phyloP scores from a whole-genome alignment of 2,888 invertebrate genomes.

The Palloptera scutellata region DNA sequence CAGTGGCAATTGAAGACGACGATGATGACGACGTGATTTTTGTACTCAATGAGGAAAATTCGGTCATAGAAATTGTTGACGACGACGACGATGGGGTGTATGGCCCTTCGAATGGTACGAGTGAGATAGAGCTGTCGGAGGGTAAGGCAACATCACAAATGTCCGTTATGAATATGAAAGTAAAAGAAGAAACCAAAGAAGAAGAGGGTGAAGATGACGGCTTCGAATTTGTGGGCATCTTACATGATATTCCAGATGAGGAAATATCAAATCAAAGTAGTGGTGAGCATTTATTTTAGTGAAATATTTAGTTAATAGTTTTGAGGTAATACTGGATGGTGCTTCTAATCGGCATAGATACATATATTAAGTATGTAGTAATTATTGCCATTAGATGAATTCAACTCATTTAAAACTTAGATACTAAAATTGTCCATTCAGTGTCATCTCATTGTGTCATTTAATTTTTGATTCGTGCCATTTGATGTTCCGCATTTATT shows the following conservation, averaged over 20 bases:
- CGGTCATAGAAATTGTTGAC: slow-evolving; percentile 68
- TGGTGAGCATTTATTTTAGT: slow-evolving; percentile 46
- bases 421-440: too few relatives aligned
- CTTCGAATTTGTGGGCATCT: slow-evolving; percentile 64
- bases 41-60: slow-evolving; percentile 72
- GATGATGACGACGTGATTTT: slow-evolving; percentile 77
- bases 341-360: neutral
- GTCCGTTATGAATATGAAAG: slow-evolving; percentile 66
- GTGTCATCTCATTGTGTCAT: too few relatives aligned
- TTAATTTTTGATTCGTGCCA: too few relatives aligned
- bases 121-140: slow-evolving; percentile 47
- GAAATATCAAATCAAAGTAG: slow-evolving; percentile 61
- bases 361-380: too few relatives aligned
- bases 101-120: slow-evolving; percentile 48
- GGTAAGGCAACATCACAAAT: slow-evolving; percentile 46
- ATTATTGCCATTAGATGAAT: neutral
- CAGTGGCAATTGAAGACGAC: slow-evolving; percentile 62
- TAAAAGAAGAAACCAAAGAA: slow-evolving; percentile 77
- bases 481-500: neutral
- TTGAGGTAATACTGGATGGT: too few relatives aligned
- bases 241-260: slow-evolving; percentile 54
- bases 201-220: slow-evolving; percentile 66
- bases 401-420: neutral
- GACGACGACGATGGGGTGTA: slow-evolving; percentile 67
- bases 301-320: neutral